phyloP scores from a whole-genome alignment of 2,797 vertebrate species.

The Spinibarbus caldwelli region DNA sequence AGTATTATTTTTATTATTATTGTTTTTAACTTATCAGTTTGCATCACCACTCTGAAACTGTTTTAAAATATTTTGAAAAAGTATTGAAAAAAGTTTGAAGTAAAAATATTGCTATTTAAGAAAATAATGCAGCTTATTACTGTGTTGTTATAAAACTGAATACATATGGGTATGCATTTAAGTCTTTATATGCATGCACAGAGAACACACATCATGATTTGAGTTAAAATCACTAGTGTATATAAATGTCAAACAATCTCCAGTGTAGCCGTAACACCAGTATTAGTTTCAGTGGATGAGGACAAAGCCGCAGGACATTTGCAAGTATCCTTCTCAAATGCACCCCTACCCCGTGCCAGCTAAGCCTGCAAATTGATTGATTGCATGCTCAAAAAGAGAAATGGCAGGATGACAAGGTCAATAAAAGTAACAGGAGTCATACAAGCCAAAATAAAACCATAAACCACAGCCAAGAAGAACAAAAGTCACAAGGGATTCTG shows the following conservation, averaged over 20 bases:
- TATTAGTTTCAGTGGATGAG: slow-evolving; percentile 9
- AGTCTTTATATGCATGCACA: too few species aligned
- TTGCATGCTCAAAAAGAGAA: slow-evolving; percentile 45
- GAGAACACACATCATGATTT: neutral
- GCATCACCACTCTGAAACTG: too few species aligned
- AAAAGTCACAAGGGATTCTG: slow-evolving; percentile 47
- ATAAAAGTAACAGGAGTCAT: slow-evolving; percentile 39
- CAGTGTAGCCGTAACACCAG: neutral
- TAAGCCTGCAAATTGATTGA: slow-evolving; percentile 45
- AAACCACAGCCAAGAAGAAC: slow-evolving; percentile 53
- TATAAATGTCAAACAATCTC: slow-evolving; percentile 27
- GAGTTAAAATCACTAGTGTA: neutral
- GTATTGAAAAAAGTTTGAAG: too few species aligned
- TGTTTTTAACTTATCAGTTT: too few species aligned
- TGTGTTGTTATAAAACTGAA: too few species aligned
- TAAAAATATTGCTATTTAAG: too few species aligned
- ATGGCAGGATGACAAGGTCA: slow-evolving; percentile 44
- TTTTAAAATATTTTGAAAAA: too few species aligned
- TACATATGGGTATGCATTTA: too few species aligned
- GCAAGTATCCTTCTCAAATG: neutral
- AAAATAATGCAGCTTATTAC: too few species aligned
- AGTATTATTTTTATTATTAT: too few species aligned
- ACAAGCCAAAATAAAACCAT: slow-evolving; percentile 50
- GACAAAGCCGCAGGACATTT: neutral
- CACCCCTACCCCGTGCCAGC: slow-evolving; percentile 6